These are phyloP conservation scores for Trichechus manatus DNA, from an alignment of 2,113 vertebrate genomes.

Conservation along the genomic window DNA sequence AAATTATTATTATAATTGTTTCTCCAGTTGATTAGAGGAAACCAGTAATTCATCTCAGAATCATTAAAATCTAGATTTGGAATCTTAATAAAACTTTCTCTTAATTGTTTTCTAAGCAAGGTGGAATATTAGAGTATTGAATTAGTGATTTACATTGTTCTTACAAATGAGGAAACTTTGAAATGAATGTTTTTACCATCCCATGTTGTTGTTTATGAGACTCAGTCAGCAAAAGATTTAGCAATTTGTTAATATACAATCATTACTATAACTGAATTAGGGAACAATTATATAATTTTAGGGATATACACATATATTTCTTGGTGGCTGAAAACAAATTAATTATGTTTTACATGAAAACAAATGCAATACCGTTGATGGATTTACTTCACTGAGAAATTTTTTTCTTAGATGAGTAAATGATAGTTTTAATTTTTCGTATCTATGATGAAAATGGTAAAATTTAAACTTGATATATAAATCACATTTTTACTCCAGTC, in stretches of 20 bases:
- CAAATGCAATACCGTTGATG: not conserved
- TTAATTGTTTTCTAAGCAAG: not conserved
- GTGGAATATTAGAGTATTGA: slow-evolving; percentile 38
- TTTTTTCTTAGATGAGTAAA: not conserved
- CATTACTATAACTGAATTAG: slow-evolving; percentile 17
- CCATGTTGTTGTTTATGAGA: slow-evolving; percentile 38
- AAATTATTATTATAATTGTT: slow-evolving; percentile 65
- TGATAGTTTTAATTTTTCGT: slow-evolving; percentile 42
- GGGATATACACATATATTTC: not conserved
- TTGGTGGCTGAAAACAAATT: slow-evolving; percentile 53
- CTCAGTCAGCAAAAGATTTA: slow-evolving; percentile 19
- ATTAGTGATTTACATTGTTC: not conserved
- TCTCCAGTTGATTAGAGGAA: not conserved
- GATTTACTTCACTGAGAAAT: slow-evolving; percentile 60
- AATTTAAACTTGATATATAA: not conserved
- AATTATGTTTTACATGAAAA: slow-evolving; percentile 55
- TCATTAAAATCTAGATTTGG: slow-evolving; percentile 42
- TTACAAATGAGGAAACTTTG: slow-evolving; percentile 64
- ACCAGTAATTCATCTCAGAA: slow-evolving; percentile 48
- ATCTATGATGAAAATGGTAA: slow-evolving; percentile 15
- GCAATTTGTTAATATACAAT: not conserved
- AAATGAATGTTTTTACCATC: slow-evolving; percentile 35
- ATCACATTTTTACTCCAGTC: slow-evolving; percentile 29
- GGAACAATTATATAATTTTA: not conserved
- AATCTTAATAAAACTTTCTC: slow-evolving; percentile 55